Conservation (phyloP, 2,888 invertebrate genomes). For the Drosophila fungiperda region DNA sequence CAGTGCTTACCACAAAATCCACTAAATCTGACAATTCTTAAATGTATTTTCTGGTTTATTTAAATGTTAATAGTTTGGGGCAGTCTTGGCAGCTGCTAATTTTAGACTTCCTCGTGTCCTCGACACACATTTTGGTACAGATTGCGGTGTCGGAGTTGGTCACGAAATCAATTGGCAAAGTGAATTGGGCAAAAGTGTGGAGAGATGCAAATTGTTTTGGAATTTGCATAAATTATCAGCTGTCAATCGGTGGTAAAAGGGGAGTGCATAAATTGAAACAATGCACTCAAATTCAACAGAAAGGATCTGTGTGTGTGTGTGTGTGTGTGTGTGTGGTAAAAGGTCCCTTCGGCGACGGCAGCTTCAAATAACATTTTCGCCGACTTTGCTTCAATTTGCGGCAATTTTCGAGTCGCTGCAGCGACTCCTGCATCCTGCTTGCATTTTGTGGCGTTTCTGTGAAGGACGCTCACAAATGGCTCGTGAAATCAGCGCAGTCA, state of each 20-base stretch:
- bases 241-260: conserved; percentile 46
- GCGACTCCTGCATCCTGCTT: conserved; percentile 23
- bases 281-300: conserved; percentile 34
- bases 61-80: conserved; percentile 6
- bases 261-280: conserved; percentile 68
- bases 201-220: conserved; percentile 50
- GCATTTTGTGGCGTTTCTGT: conserved; percentile 33
- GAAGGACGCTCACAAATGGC: conserved; percentile 65
- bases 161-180: conserved; percentile 71
- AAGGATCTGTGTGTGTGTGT: neutral
- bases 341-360: conserved; percentile 25
- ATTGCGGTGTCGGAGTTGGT: conserved; percentile 51
- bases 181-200: conserved; percentile 44
- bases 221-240: conserved; percentile 75
- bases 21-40: conserved; percentile 1
- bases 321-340: neutral
- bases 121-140: conserved; percentile 54
- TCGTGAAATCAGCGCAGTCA: conserved; percentile 62
- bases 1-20: neutral
- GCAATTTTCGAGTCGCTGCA: conserved; percentile 58
- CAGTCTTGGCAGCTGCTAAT: conserved; percentile 41
- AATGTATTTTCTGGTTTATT: conserved; percentile 9
- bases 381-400: conserved; percentile 62
- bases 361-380: conserved; percentile 55
- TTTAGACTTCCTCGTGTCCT: conserved; percentile 55